Evolutionary conservation across 2,888 invertebrate species (phyloP).

Genomic region (Operophtera brumata): DNA sequence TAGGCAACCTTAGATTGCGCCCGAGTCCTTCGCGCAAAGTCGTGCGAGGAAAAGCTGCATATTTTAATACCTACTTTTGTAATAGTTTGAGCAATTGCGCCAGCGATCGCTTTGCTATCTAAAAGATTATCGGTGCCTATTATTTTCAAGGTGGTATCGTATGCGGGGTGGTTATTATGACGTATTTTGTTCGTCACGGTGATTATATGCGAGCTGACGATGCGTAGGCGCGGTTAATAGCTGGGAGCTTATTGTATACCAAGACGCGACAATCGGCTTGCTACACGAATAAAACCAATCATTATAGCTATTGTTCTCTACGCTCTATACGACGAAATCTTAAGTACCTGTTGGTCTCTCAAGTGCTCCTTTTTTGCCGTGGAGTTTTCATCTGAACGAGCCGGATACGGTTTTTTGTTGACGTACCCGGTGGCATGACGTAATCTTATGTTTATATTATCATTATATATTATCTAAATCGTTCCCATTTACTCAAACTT

Average conservation of each 20-base stretch:
- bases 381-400: constrained; percentile 53
- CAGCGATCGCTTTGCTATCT: constrained; percentile 52
- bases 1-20: constrained; percentile 78
- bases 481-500: constrained; percentile 34
- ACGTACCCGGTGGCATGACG: constrained; percentile 59
- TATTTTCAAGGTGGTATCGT: constrained; percentile 50
- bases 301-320: constrained; percentile 53
- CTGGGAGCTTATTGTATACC: constrained; percentile 63
- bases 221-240: constrained; percentile 51
- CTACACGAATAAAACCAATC: constrained; percentile 47
- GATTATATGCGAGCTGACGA: constrained; percentile 46
- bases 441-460: constrained; percentile 58
- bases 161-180: constrained; percentile 42
- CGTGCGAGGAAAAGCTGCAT: constrained; percentile 73
- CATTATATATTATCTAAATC: constrained; percentile 44
- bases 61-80: constrained; percentile 68
- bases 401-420: constrained; percentile 68
- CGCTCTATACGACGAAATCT: constrained; percentile 36
- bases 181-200: constrained; percentile 44
- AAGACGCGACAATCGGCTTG: constrained; percentile 47
- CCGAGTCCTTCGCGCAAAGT: constrained; percentile 74
- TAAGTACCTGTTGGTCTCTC: constrained; percentile 15
- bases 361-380: constrained; percentile 49
- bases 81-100: constrained; percentile 55
- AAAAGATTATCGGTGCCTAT: constrained; percentile 51